Evolutionary conservation across 2,113 vertebrate species (phyloP).

Genomic region (Callionymus lyra): DNA sequence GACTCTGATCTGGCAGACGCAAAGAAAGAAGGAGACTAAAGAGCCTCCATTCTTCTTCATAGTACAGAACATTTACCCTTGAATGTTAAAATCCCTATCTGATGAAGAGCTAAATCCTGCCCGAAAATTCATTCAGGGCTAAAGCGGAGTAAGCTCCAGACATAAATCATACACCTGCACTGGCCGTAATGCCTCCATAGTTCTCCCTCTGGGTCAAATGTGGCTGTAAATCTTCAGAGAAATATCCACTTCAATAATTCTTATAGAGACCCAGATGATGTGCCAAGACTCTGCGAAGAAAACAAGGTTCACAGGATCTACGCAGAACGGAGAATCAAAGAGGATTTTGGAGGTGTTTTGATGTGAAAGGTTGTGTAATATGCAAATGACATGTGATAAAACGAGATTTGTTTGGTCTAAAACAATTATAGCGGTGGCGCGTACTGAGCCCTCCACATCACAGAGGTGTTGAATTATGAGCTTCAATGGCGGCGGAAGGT

Average conservation of each 20-base stretch:
- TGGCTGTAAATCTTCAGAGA: conserved; percentile 23
- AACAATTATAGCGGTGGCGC: neutral
- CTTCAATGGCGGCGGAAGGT: conserved; percentile 9
- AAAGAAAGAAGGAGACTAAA: conserved; percentile 26
- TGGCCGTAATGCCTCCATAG: conserved; percentile 15
- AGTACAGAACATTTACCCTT: conserved; percentile 26
- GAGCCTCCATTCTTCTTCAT: conserved; percentile 24
- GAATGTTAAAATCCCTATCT: conserved; percentile 24
- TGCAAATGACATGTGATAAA: conserved; percentile 8
- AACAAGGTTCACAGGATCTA: too few species aligned
- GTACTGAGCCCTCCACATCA: conserved; percentile 8
- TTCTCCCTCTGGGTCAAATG: conserved; percentile 31
- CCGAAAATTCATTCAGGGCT: conserved; percentile 22
- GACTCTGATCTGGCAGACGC: conserved; percentile 25
- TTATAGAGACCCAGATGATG: too few species aligned
- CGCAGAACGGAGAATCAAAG: too few species aligned
- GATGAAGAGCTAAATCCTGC: conserved; percentile 38
- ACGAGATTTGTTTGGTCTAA: neutral
- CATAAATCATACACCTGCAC: conserved; percentile 33
- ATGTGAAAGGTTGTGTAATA: conserved; percentile 18
- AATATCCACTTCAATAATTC: conserved; percentile 13
- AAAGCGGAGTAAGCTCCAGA: conserved; percentile 26
- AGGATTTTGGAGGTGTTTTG: conserved; percentile 9
- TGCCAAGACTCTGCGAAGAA: neutral
- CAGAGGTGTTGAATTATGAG: conserved; percentile 16